These are phyloP conservation scores for Drosophila buzzatii DNA, from an alignment of 2,888 invertebrate genomes.

Conservation along the genomic window DNA sequence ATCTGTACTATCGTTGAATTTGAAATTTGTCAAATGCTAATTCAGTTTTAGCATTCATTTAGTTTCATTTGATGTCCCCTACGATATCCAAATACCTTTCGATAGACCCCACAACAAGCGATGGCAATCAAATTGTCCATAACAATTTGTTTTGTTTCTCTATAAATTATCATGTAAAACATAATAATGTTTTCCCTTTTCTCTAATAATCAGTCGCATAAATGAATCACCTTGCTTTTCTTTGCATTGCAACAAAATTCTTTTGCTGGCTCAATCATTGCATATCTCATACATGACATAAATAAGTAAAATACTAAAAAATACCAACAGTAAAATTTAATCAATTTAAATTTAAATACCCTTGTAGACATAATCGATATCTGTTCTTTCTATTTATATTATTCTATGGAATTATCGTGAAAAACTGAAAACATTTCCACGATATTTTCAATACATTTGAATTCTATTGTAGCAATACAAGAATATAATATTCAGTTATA, in stretches of 20 bases:
- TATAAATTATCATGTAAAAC: conserved; percentile 60
- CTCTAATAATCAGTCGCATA: conserved; percentile 80
- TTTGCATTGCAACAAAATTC: conserved; percentile 23
- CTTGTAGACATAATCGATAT: not conserved
- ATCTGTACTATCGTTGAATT: conserved; percentile 4
- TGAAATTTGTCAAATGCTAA: conserved; percentile 12
- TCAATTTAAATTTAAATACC: not conserved
- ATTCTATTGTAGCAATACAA: not conserved
- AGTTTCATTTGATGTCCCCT: conserved; percentile 47
- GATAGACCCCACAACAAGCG: conserved; percentile 41
- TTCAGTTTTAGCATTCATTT: not conserved
- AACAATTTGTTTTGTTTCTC: conserved; percentile 28
- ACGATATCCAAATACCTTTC: conserved; percentile 44
- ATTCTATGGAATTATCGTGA: not conserved
- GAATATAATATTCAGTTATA: not conserved
- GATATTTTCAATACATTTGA: not conserved
- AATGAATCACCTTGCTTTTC: conserved; percentile 80
- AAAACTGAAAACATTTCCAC: not conserved
- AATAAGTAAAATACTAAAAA: not conserved
- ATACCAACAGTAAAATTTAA: conserved; percentile 9
- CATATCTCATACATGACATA: conserved; percentile 8
- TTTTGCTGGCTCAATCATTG: conserved; percentile 4
- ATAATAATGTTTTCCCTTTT: conserved; percentile 43
- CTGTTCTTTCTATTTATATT: not conserved
- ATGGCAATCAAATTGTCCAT: conserved; percentile 30